phyloP scores from a whole-genome alignment of 2,113 vertebrate genomes.

The Antidorcas marsupialis region DNA sequence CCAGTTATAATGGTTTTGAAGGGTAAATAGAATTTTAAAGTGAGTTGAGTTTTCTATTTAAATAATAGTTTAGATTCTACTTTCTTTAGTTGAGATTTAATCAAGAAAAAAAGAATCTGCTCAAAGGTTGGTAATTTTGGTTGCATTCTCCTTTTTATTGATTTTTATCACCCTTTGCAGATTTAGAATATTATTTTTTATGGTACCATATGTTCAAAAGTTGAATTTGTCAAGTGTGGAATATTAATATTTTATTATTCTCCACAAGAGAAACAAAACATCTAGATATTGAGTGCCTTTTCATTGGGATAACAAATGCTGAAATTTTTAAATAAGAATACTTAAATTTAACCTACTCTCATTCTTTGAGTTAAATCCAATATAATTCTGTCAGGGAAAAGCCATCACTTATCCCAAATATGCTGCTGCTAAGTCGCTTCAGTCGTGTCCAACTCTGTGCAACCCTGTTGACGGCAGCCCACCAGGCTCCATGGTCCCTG shows the following conservation, averaged over 20 bases:
- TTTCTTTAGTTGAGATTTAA: not conserved
- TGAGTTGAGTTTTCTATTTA: not conserved
- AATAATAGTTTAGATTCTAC: not conserved
- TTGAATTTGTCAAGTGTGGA: not conserved
- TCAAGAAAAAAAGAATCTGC: not conserved
- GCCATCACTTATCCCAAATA: not conserved
- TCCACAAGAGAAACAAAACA: not conserved
- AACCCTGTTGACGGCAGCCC: accelerated
- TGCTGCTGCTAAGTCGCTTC: too few species aligned
- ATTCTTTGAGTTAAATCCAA: not conserved
- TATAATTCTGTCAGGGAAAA: not conserved
- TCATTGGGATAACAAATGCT: not conserved
- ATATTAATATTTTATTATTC: not conserved
- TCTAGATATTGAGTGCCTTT: not conserved
- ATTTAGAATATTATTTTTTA: not conserved
- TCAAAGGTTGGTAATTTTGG: not conserved
- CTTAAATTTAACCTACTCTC: not conserved
- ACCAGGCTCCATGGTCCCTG: accelerated
- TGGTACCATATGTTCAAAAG: not conserved
- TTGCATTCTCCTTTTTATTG: not conserved
- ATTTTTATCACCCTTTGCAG: not conserved
- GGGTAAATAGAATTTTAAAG: not conserved
- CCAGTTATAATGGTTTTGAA: not conserved
- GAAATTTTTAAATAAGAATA: not conserved
- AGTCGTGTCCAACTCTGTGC: too few species aligned